These are phyloP conservation scores for Paracentrotus lividus DNA, from an alignment of 53 echinoderm and acorn worm genomes.

Conservation along the genomic window DNA sequence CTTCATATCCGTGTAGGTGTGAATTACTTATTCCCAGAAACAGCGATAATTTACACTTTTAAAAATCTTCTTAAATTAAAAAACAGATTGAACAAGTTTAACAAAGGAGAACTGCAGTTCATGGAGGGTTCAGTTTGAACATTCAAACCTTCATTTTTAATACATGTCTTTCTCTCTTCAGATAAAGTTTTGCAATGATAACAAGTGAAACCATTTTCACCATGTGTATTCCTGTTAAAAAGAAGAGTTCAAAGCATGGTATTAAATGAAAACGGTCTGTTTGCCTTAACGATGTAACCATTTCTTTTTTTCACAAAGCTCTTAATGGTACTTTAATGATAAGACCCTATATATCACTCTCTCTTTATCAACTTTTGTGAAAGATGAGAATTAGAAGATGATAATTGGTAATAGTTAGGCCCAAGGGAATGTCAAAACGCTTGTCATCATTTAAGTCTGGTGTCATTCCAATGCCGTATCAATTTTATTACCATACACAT, in stretches of 20 bases:
- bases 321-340: not conserved
- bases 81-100: not conserved
- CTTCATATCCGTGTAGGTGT: not conserved
- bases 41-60: no score
- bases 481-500: not conserved
- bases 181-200: not conserved
- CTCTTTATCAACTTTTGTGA: not conserved
- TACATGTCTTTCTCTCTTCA: not conserved
- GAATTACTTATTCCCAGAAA: no score
- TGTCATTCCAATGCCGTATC: conserved; percentile 29
- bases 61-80: no score
- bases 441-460: not conserved
- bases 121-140: not conserved
- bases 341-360: not conserved
- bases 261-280: not conserved
- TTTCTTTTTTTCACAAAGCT: not conserved
- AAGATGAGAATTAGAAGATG: conserved; percentile 13
- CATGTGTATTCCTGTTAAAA: not conserved
- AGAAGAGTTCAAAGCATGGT: not conserved
- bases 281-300: not conserved
- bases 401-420: conserved; percentile 16
- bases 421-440: conserved; percentile 23
- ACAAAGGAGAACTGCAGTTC: not conserved
- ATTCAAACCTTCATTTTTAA: not conserved
- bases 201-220: not conserved